phyloP scores from a whole-genome alignment of 2,888 invertebrate species.

The Nipponacmea schrenckii region DNA sequence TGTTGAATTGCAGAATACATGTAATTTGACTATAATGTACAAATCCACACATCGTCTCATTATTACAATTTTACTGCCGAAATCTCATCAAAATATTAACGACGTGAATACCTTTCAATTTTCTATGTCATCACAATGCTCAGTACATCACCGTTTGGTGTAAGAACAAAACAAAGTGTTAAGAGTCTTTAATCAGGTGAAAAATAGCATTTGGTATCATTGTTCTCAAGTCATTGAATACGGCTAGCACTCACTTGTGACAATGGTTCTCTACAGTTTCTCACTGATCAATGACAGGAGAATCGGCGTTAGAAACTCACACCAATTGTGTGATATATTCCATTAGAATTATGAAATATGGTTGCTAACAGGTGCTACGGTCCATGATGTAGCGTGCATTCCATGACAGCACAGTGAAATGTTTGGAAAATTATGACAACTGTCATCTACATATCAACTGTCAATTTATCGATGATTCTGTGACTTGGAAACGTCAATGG shows the following conservation, averaged over 20 bases:
- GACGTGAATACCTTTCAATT: not conserved
- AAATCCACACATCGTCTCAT: no score
- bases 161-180: slow-evolving; percentile 1
- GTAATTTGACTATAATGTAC: not conserved
- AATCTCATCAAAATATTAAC: not conserved
- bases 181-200: slow-evolving; percentile 5
- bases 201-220: not conserved
- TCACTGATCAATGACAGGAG: not conserved
- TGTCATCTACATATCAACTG: not conserved
- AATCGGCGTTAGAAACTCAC: no score
- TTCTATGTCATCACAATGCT: not conserved
- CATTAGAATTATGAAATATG: not conserved
- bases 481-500: not conserved
- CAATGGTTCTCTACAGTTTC: not conserved
- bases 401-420: no score
- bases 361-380: no score
- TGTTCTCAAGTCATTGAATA: not conserved
- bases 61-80: no score
- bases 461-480: slow-evolving; percentile 2
- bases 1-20: not conserved
- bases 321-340: not conserved
- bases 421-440: not conserved
- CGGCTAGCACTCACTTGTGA: not conserved
- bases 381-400: no score
- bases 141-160: slow-evolving; percentile 3